phyloP scores from a whole-genome alignment of 1,140 invertebrate species.

The Lamellibrachia luymesi region DNA sequence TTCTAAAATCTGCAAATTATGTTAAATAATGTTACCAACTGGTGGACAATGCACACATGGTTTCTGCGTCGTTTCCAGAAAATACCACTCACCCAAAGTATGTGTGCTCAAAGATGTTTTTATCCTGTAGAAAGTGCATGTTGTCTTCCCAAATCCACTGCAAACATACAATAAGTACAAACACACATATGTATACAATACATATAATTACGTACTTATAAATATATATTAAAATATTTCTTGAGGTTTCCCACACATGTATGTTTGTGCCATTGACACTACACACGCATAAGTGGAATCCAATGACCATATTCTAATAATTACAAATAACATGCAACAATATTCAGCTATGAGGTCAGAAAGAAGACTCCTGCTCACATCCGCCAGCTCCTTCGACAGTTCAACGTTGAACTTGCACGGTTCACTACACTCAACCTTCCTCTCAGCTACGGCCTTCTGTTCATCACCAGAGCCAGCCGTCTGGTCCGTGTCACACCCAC shows the following conservation, averaged over 20 bases:
- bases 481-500: conserved; percentile 26
- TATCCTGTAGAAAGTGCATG: conserved; percentile 89
- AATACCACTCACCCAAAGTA: conserved; percentile 78
- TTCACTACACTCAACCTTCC: conserved; percentile 29
- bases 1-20: no score
- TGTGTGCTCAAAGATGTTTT: conserved; percentile 92
- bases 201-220: background rate
- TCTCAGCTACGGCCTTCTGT: conserved; percentile 19
- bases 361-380: conserved; percentile 36
- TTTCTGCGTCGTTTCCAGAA: no score
- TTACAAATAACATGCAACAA: background rate
- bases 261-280: background rate
- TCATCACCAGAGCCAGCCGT: conserved; percentile 23
- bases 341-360: no score
- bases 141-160: conserved; percentile 85
- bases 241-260: background rate
- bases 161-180: conserved; percentile 28
- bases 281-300: background rate
- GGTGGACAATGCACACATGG: no score
- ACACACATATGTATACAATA: background rate
- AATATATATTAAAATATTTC: background rate
- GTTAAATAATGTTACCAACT: no score
- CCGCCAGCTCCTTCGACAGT: conserved; percentile 47
- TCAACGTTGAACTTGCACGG: conserved; percentile 49
- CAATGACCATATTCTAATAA: background rate